Percentiles rank a stretch among this genome's conserved stretches.
phyloP scores from a whole-genome alignment of 2,113 vertebrate genomes.

The Protobothrops mucrosquamatus region DNA sequence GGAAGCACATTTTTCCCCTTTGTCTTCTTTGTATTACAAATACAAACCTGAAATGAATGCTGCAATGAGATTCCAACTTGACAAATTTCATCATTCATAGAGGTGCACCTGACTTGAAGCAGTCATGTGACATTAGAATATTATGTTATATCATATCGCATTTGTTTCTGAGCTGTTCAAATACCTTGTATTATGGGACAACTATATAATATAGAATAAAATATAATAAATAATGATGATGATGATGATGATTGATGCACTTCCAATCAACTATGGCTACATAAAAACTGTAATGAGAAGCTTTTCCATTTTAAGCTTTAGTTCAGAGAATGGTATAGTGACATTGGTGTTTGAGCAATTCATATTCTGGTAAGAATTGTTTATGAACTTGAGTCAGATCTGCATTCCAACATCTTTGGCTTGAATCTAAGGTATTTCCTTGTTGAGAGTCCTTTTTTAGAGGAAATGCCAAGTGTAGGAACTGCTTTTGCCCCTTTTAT shows the following conservation, averaged over 20 bases:
- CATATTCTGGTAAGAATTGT: constrained; percentile 37
- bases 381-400: constrained; percentile 18
- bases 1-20: constrained; percentile 12
- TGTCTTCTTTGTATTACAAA: neutral
- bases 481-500: neutral
- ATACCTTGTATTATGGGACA: neutral
- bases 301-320: neutral
- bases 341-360: constrained; percentile 29
- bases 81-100: neutral
- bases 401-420: constrained; percentile 14
- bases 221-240: neutral
- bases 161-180: neutral
- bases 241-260: constrained; percentile 23
- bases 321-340: neutral
- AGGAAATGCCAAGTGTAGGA: neutral
- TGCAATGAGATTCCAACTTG: neutral
- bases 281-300: neutral
- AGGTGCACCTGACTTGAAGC: neutral
- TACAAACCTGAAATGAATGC: neutral
- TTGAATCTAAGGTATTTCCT: constrained; percentile 10
- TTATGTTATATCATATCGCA: neutral
- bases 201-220: neutral
- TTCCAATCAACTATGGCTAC: constrained; percentile 51
- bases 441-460: neutral
- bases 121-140: neutral